Evolutionary conservation across 1,140 invertebrate species (phyloP), one percentile per base, ranked within the genome.

Genomic region (Wasmannia auropunctata): DNA sequence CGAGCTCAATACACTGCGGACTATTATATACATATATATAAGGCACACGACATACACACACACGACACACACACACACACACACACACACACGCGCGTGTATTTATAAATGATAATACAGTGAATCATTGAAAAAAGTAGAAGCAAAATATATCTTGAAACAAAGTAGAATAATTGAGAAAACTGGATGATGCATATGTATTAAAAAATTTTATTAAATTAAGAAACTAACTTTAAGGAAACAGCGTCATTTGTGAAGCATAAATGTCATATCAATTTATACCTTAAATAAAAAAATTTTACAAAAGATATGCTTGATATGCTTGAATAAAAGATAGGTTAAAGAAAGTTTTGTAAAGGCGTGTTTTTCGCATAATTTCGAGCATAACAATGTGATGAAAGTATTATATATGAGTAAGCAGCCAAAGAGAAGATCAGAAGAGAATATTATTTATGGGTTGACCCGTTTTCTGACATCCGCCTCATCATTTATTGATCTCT

Each of bases 401-500:
- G 14, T 51, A 22, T 10, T 40, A 8, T 16, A 69, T 10, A 51
- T 25, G 56, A 31, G 28, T 28, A 79, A 88, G 63, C 16, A 63
- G 49, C 25, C 37, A 84, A 83, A 74, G 14, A 49, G 31, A 34
- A n/a, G n/a, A n/a, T n/a, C n/a, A n/a, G n/a, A n/a, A 31, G 31
- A 19, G 51, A 72, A 74, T 58, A 83, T 81, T 83, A 83, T 72
- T 83, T 74, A 83, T 74, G 51, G 16, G 37, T 56, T 14, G 37
- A 83, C 67, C 65, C 65, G 37, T 28, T 83, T 60, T 46, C 51
- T 43, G 67, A 83, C 67, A 83, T 72, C 16, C 25, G 7, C 67
- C 37, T 83, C 67, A 72, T 72, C 67, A 83, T 31, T 83, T 83
- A 58, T 83, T 83, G 37, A 83, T 83, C 54, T 37, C 25, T 43